Percentiles rank a stretch among this genome's conserved stretches.
These are phyloP conservation scores for Gisinianus flammeolus DNA, from an alignment of 2,888 invertebrate species.

Conservation along the genomic window DNA sequence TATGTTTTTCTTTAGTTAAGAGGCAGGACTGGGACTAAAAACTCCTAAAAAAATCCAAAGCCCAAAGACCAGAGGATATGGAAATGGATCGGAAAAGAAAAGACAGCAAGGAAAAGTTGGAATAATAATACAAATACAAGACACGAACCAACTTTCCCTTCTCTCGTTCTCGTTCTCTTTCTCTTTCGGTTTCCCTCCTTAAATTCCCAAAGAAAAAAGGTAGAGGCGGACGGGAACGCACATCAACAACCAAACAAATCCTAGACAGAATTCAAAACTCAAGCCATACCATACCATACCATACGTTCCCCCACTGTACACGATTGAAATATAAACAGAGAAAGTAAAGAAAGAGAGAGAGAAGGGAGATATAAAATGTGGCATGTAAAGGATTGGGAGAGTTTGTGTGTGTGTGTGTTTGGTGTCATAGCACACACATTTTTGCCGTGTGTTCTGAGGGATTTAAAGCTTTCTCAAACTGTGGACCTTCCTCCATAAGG, in stretches of 20 bases:
- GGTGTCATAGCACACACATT: slow-evolving; percentile 31
- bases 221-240: neutral
- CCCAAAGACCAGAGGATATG: neutral
- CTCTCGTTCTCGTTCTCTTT: neutral
- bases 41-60: neutral
- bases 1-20: neutral
- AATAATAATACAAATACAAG: slow-evolving; percentile 18
- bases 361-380: too few species aligned
- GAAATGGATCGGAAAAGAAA: neutral
- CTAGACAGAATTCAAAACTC: neutral
- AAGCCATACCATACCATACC: neutral
- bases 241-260: slow-evolving; percentile 15
- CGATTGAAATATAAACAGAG: too few species aligned
- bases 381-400: neutral
- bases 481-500: neutral
- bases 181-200: too few species aligned
- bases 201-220: neutral
- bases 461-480: slow-evolving; percentile 26
- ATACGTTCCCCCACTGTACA: neutral
- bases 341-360: too few species aligned
- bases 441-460: slow-evolving; percentile 20
- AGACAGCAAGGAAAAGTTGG: neutral
- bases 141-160: neutral
- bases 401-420: neutral
- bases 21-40: neutral